phyloP scores from a whole-genome alignment of 2,113 vertebrate species.

The Rhineura floridana region DNA sequence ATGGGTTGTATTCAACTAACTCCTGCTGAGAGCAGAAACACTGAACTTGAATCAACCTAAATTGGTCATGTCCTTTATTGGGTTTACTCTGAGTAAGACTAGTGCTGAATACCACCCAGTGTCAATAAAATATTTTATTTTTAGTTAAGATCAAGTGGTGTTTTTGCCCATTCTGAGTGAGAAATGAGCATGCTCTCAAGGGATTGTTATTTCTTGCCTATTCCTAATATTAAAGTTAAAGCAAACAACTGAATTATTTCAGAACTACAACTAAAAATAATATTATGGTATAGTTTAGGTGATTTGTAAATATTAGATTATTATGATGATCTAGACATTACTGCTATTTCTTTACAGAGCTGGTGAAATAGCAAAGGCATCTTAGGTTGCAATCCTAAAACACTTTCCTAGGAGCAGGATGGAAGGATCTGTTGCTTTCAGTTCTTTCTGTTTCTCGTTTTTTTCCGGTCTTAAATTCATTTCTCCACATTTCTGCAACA shows the following conservation, averaged over 20 bases:
- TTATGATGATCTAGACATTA: not conserved
- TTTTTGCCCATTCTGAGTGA: not conserved
- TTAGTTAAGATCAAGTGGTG: not conserved
- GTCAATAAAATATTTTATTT: accelerated
- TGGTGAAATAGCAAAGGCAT: not conserved
- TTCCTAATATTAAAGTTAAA: not conserved
- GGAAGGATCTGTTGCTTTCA: too few relatives aligned
- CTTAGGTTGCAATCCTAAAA: not conserved
- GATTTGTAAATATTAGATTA: not conserved
- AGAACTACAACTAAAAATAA: not conserved
- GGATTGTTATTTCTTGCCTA: not conserved
- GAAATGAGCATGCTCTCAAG: not conserved
- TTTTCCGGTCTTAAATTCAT: too few relatives aligned
- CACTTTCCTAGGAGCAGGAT: not conserved
- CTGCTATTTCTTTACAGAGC: not conserved
- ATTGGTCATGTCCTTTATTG: too few relatives aligned
- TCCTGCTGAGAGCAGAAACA: too few relatives aligned
- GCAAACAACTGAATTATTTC: not conserved
- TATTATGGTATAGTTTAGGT: not conserved
- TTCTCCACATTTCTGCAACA: too few relatives aligned
- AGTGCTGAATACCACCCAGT: too few relatives aligned
- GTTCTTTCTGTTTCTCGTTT: too few relatives aligned
- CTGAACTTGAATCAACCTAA: too few relatives aligned
- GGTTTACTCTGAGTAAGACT: too few relatives aligned
- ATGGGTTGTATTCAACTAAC: too few relatives aligned